Evolutionary conservation across 2,888 invertebrate species (phyloP), one percentile per base, ranked within the genome.

Genomic region (Chloromyia formosa): DNA sequence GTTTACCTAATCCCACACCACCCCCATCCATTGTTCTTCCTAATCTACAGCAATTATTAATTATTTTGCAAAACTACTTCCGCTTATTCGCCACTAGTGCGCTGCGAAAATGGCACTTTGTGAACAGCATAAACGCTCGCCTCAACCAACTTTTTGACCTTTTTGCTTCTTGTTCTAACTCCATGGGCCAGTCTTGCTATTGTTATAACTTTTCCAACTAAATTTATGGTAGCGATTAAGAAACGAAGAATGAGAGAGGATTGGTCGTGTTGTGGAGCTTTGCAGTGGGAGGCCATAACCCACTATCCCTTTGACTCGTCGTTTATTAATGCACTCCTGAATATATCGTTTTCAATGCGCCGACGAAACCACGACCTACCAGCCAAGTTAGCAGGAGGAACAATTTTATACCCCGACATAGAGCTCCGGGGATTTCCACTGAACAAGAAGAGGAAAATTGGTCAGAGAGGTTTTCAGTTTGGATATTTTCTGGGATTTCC

Each of bases 181-280:
- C 49, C 14, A n/a, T 49, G 2, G 14, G 3, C 49, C 12, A 3
- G 49, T n/a, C 62, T 62, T 27, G 12, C 62, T 40, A 62, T 62
- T 62, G 40, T 23, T 54, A 54, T 54, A 69, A 69, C 27, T 69
- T 54, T 69, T 35, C 2, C 27, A 54, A 53, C 23, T 58, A 22
- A 58, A 71, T 71, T 71, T 71, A 71, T 58, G 58, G 20, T 10
- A 18, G 14, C 71, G 42, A 71, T 71, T 71, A 53, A 71, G 40
- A 66, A 66, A 49, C 49, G 66, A 45, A 1, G 12, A 18, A 18
- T 1, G 12, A 7, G 12, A n/a, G 40, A 64, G 45, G 20, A 18
- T 22, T 42, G 40, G 12, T 45, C 2, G 18, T 66, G 23, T 7
- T 49, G 18, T 12, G 45, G 0, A 49, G 12, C 12, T n/a, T 18